Conservation (phyloP, 2,888 invertebrate genomes). For the Ethmia dodecea region DNA sequence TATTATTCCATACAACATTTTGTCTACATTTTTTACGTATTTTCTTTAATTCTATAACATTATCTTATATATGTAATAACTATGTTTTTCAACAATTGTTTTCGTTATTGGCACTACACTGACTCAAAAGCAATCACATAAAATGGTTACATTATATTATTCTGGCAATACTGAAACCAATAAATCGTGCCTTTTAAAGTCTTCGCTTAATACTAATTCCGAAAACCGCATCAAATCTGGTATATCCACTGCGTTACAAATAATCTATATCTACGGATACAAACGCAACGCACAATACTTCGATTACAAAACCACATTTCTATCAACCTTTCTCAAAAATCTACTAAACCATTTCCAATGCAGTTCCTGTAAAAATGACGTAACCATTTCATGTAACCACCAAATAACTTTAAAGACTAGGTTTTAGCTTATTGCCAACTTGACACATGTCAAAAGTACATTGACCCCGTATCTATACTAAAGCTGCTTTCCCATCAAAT, state of each 20-base stretch:
- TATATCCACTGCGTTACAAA: constrained; percentile 43
- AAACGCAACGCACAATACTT: constrained; percentile 49
- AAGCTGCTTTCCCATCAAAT: no score
- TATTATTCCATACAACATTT: constrained; percentile 19
- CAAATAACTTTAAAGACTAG: constrained; percentile 22
- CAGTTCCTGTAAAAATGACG: constrained; percentile 12
- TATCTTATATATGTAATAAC: constrained; percentile 69
- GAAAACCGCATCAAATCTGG: constrained; percentile 15
- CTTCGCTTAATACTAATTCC: no score
- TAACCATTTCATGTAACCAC: constrained; percentile 28
- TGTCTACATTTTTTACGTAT: constrained; percentile 16
- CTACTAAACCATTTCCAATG: constrained; percentile 8
- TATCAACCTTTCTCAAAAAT: constrained; percentile 2
- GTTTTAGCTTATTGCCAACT: constrained; percentile 17
- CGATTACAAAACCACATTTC: constrained; percentile 5
- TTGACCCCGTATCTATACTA: constrained; percentile 27
- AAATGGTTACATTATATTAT: constrained; percentile 29
- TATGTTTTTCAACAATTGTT: constrained; percentile 58
- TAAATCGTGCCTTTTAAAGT: no score
- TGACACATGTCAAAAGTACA: constrained; percentile 35
- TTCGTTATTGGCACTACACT: constrained; percentile 65
- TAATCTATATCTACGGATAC: constrained; percentile 61
- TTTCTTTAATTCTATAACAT: constrained; percentile 5
- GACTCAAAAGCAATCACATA: constrained; percentile 44
- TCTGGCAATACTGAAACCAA: no score